Evolutionary conservation across 2,113 vertebrate species (phyloP).

Genomic region (Kryptolebias marmoratus): DNA sequence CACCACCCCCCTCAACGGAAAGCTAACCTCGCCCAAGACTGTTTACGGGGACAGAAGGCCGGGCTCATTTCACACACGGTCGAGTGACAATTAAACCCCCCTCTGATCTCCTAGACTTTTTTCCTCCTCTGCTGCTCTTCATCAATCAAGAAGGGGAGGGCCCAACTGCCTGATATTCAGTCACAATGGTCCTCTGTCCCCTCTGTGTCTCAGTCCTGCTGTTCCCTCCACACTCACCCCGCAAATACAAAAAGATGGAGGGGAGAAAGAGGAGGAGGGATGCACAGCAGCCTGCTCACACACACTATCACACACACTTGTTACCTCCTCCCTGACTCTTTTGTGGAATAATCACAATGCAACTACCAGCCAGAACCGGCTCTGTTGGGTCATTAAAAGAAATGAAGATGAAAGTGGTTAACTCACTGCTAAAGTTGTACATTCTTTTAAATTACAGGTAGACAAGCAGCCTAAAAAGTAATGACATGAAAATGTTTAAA

Average conservation of each 20-base stretch:
- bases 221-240: slow-evolving; percentile 69
- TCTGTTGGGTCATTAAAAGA: slow-evolving; percentile 65
- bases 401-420: slow-evolving; percentile 14
- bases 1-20: slow-evolving; percentile 40
- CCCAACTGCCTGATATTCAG: slow-evolving; percentile 70
- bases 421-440: slow-evolving; percentile 33
- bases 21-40: slow-evolving; percentile 62
- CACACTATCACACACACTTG: slow-evolving; percentile 69
- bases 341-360: slow-evolving; percentile 65
- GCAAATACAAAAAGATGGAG: slow-evolving; percentile 63
- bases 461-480: background rate
- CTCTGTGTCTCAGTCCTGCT: slow-evolving; percentile 69
- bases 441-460: slow-evolving; percentile 3
- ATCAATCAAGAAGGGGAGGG: slow-evolving; percentile 71
- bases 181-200: slow-evolving; percentile 81
- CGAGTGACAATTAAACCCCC: slow-evolving; percentile 77
- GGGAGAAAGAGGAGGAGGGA: slow-evolving; percentile 43
- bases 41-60: slow-evolving; percentile 78
- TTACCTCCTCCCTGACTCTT: slow-evolving; percentile 37
- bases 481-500: slow-evolving; percentile 4
- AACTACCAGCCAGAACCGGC: slow-evolving; percentile 76
- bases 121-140: slow-evolving; percentile 58
- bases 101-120: slow-evolving; percentile 45
- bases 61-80: slow-evolving; percentile 80
- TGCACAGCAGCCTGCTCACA: slow-evolving; percentile 57